These are phyloP conservation scores for Knipowitschia caucasica DNA, from an alignment of 2,797 vertebrate genomes.

Conservation along the genomic window DNA sequence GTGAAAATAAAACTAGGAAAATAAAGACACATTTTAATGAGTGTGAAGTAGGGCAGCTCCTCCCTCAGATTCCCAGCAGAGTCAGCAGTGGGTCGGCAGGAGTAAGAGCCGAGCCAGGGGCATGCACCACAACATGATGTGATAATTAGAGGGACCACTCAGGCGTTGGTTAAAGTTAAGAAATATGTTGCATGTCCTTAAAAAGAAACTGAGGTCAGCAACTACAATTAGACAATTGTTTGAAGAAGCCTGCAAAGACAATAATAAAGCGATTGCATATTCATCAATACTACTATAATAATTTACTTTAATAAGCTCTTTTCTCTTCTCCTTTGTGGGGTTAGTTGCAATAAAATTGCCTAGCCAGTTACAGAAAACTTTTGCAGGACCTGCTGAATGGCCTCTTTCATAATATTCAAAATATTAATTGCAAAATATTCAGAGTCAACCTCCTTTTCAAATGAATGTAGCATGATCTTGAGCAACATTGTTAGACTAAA, in stretches of 20 bases:
- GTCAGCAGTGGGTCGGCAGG: conserved; percentile 53
- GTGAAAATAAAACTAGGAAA: not conserved
- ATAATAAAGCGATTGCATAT: not conserved
- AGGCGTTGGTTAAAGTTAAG: conserved; percentile 54
- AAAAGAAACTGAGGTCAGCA: conserved; percentile 26
- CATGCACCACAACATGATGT: conserved; percentile 49
- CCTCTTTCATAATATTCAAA: conserved; percentile 67
- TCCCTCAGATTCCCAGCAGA: conserved; percentile 38
- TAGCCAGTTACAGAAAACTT: conserved; percentile 52
- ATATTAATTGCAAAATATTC: conserved; percentile 58
- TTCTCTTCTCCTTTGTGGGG: conserved; percentile 41
- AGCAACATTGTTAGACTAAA: conserved; percentile 31
- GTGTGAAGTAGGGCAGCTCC: conserved; percentile 31
- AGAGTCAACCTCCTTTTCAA: conserved; percentile 54
- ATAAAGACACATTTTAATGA: conserved; percentile 23
- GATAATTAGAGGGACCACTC: conserved; percentile 64
- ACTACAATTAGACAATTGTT: conserved; percentile 13
- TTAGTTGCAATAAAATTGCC: conserved; percentile 48
- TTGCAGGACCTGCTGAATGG: conserved; percentile 65
- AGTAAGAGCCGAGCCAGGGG: conserved; percentile 50
- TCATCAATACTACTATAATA: not conserved
- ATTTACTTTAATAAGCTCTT: not conserved
- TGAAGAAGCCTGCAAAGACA: not conserved
- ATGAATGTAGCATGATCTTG: conserved; percentile 61
- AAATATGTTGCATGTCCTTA: conserved; percentile 50